Evolutionary conservation across 1,140 invertebrate species (phyloP), one percentile per base, ranked within the genome.

Genomic region (Acromyrmex heyeri): DNA sequence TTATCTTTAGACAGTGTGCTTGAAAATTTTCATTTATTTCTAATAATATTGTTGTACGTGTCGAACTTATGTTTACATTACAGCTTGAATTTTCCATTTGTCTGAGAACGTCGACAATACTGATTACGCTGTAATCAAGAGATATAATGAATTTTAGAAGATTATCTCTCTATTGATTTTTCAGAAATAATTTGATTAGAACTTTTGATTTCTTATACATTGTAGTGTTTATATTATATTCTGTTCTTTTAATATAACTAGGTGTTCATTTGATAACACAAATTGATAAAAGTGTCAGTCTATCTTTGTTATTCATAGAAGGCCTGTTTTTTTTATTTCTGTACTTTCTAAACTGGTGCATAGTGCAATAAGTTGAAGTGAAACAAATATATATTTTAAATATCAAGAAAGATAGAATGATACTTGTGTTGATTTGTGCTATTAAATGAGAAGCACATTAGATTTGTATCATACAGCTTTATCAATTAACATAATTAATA

Each of bases 31-130:
- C 3, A 21, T 7, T 21, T 61, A 18, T 61, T 3, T 73, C 6
- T 14, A 62, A 50, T 48, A 16, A 62, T 57, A 24, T 61, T 7
- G n/a, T 48, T 18, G 18, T 12, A 61, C 5, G 10, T 48, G 24
- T 50, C 27, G 12, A 83, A 62, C 55, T 82, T 61, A 62, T 75
- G 55, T 75, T 73, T 75, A 75, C 30, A 44, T 7, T 3, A 27
- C 21, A 16, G 14, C 21, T n/a, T 53, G 48, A 1, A 59, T 14
- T 27, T 21, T 7, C 3, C 7, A 27, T 57, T 21, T 24, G 3
- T 24, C 0, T 14, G 4, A 38, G 38, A n/a, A 34, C 27, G 8
- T 0, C 1, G n/a, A 67, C 38, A 67, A n/a, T 55, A 53, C 14
- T 3, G 18, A n/a, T n/a, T 16, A n/a, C 0, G 2, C 27, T 34